Evolutionary conservation across 2,113 vertebrate genomes (phyloP), one percentile per base, ranked within the genome.

Genomic region (Microcebus griseorufus): DNA sequence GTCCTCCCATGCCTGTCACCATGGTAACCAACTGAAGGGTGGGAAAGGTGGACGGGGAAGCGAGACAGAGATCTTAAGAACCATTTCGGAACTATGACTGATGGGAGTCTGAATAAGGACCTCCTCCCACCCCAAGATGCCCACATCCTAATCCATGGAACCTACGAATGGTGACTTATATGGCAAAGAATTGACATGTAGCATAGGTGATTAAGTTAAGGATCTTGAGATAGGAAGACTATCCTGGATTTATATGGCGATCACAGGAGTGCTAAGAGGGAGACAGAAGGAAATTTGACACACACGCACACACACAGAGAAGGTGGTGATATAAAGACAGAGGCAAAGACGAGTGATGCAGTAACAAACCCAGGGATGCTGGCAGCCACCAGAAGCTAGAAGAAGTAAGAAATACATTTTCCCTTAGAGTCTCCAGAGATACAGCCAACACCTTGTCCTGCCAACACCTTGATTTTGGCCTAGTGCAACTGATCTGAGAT

Each of bases 1-100:
- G 69, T n/a, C n/a, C n/a, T n/a, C n/a, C n/a, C n/a, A 75, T 42
- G 39, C n/a, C 80, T 58, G 75, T 94, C 42, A 5, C 96, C 92
- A 73, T 29, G 64, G 94, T 64, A 96, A 37, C 37, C 37, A 37
- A 84, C 25, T 25, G 42, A 73, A 72, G 17, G n/a, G 51, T 34
- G 62, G 90, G 62, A 37, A 85, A 90, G 72, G 14, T 13, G 29
- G 83, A 73, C 16, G 48, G 48, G 53, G n/a, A 65, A 79, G 48
- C 65, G 16, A 83, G 32, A 5, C 22, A n/a, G 55, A 45, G 34
- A 29, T 58, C 51, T 81, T 13, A 64, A 65, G 34, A 80, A 32
- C 45, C 45, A 58, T 51, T 64, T 73, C 34, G 60, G 53, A 93
- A 17, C 27, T 25, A 25, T 20, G 42, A 45, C 69, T 32, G 29